Evolutionary conservation across 92 coral and sea anemone species (phyloP), one percentile per base, ranked within the genome.

Genomic region (Umimayanthus chanpuru): DNA sequence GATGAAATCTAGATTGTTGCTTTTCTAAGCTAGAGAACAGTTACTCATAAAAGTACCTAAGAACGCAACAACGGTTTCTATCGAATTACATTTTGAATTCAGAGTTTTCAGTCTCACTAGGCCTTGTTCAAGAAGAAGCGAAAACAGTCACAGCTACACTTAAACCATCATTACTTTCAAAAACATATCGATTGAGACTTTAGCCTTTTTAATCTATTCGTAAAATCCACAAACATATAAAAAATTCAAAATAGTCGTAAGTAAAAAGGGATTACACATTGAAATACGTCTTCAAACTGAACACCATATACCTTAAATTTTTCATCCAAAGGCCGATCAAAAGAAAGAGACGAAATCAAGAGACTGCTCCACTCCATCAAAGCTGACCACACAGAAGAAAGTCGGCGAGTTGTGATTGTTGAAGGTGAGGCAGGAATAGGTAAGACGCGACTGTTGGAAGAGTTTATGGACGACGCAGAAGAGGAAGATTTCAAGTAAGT

Each of bases 391-490:
- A 89, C 92, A 7, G 91, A 74, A 47, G 92, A 92, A 49, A 91
- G 95, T 9, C 89, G 94, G 78, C 91, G 93, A 49, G 93, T 95
- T 82, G 94, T 95, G 72, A 87, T 95, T 49, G 94, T 97, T 66
- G 98, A 95, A 72, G 99, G 99, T 12, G 99, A 97, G 36, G 96
- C 97, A 39, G 99, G 99, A 9, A 95, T 97, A 80, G 99, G 99
- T 2, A 97, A 97, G 85, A 94, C 99, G 28, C 88, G 99, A 18
- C 78, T 97, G 70, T 56, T 97, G 77, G 99, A 97, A 66, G 97
- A 94, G 32, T 93, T 95, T 50, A 97, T 97, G 99, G 99, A 97
- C 85, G 90, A 87, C 20, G 99, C 98, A 0, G 99, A 96, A 43
- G 98, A 96, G 71, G 96, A 96, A 77, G 87, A 96, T 43, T 96